phyloP scores from a whole-genome alignment of 1,140 invertebrate genomes.

The Camponotus vicinus region DNA sequence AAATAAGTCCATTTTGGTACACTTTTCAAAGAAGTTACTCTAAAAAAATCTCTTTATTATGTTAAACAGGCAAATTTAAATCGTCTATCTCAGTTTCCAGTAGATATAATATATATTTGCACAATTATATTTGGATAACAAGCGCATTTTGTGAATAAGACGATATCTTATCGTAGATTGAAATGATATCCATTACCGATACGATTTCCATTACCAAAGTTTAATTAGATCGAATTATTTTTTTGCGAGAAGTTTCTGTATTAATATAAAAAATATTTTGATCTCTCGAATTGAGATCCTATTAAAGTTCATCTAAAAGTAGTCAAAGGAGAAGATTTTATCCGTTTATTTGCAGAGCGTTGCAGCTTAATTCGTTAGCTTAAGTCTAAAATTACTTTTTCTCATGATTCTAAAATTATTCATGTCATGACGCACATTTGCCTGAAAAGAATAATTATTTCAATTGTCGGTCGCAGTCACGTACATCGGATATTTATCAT shows the following conservation, averaged over 20 bases:
- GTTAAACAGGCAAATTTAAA: neutral
- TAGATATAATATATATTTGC: neutral
- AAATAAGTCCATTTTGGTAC: slow-evolving; percentile 43
- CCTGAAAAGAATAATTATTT: neutral
- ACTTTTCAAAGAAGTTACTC: slow-evolving; percentile 16
- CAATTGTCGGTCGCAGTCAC: neutral
- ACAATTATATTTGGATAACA: neutral
- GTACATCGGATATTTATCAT: neutral
- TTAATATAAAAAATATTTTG: neutral
- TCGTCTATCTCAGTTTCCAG: neutral
- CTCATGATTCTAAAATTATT: neutral
- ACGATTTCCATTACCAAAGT: neutral
- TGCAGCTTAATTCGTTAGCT: neutral
- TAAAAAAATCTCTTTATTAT: neutral
- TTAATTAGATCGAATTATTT: neutral
- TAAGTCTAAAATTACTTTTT: neutral
- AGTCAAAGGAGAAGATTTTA: neutral
- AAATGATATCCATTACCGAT: no score
- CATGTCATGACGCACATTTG: neutral
- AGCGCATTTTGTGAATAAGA: neutral
- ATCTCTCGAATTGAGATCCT: neutral
- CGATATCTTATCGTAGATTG: neutral
- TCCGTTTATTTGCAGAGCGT: neutral
- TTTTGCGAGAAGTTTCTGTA: neutral
- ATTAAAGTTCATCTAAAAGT: neutral